Base-by-base conservation (phyloP, 1,140 invertebrate genomes). In the Aphis craccivora region DNA sequence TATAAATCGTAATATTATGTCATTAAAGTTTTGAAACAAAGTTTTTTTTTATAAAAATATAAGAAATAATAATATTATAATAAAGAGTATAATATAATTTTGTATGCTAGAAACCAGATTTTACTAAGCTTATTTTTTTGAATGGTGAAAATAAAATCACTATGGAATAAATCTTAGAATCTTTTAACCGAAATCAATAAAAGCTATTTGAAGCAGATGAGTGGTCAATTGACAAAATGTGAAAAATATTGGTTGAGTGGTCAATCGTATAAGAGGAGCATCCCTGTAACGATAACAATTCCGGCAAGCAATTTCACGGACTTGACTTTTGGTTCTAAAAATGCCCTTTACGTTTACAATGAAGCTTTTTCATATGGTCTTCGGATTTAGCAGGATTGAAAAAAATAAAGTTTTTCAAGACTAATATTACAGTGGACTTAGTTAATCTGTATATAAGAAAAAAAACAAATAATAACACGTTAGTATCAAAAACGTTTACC, bases 271-370 rank as follows among this genome's bases (percentile, higher is more conserved):
- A 76, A 76, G n/a, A 40, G 51, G 90, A 51, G 45, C 45, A 22
- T 8, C 37, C 5, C 7, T n/a, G 51, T 45, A n/a, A 67, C 60
- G 37, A 86, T 84, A 37, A 55, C 60, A 45, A 60, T 20, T 37
- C 0, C 45, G 45, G n/a, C 67, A 92, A 43, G 90, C 67, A 92
- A 92, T 92, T 92, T 92, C 90, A 92, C 90, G 90, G 90, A 83
- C 60, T 83, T 92, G 90, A 92, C 67, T 92, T 92, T 92, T 7
- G 67, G 30, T 11, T 51, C 43, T 76, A 92, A 92, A 92, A 92
- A 92, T 92, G 67, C 45, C 90, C 45, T 83, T 83, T 92, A 14
- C n/a, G 45, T 83, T 92, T 35, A 92, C 35, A 45, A 35, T n/a
- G 48, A 48, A 48, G 45, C 76, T 45, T 83, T 81, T 92, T 81